phyloP scores from a whole-genome alignment of 2,113 vertebrate genomes.

The Phaethon lepturus region DNA sequence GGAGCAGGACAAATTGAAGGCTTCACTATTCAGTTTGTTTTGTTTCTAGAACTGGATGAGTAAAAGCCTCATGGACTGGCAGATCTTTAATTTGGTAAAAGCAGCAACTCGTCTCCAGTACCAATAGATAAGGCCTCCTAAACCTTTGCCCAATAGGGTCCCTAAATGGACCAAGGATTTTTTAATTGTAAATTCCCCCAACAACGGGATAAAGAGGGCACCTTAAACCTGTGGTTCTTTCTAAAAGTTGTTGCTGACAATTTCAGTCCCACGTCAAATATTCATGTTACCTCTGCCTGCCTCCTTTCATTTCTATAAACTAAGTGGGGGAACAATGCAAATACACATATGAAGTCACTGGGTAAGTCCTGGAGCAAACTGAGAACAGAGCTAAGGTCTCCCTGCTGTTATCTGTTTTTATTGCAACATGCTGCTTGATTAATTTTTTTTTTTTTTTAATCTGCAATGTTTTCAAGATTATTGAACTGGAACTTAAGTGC shows the following conservation, averaged over 20 bases:
- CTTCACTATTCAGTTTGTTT: neutral
- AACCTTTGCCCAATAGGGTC: neutral
- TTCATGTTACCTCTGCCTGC: neutral
- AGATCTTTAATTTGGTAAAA: neutral
- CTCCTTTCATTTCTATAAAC: neutral
- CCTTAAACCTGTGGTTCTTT: neutral
- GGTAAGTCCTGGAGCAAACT: neutral
- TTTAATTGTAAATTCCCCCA: neutral
- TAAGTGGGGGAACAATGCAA: neutral
- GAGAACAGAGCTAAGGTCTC: neutral
- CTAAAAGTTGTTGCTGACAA: neutral
- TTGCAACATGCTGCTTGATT: neutral
- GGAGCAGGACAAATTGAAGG: neutral
- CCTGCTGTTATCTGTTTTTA: neutral
- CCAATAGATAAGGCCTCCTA: neutral
- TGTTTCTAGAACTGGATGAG: neutral
- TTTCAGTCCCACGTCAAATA: neutral
- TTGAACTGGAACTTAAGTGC: neutral
- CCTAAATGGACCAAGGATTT: neutral
- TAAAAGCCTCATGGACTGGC: neutral
- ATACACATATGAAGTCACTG: neutral
- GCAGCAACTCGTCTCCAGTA: neutral
- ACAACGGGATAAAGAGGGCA: accelerated
- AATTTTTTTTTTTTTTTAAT: neutral
- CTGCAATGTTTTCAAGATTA: neutral